These are phyloP conservation scores for Parotocinclus haroldoi DNA, from an alignment of 2,797 vertebrate species.

Conservation along the genomic window DNA sequence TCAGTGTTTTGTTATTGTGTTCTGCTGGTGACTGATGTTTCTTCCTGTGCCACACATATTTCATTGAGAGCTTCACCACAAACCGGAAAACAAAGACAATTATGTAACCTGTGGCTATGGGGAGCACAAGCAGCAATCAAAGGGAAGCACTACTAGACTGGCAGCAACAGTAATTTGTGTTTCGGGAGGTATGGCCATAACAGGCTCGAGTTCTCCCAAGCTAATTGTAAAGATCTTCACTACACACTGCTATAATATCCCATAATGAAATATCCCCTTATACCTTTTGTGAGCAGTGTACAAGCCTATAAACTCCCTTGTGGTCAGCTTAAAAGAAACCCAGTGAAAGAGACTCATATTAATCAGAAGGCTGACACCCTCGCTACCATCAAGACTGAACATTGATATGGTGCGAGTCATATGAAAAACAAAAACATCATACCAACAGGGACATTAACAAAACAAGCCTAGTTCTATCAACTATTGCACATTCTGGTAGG, in stretches of 20 bases:
- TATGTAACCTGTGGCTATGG: slow-evolving; percentile 28
- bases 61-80: not conserved
- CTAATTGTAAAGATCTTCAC: too few species aligned
- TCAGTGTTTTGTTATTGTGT: slow-evolving; percentile 26
- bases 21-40: slow-evolving; percentile 31
- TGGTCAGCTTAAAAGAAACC: too few species aligned
- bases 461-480: too few species aligned
- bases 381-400: not conserved
- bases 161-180: not conserved
- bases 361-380: too few species aligned
- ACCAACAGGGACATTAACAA: not conserved
- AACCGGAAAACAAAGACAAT: slow-evolving; percentile 23
- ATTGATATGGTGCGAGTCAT: not conserved
- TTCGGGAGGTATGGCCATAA: too few species aligned
- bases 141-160: not conserved
- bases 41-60: slow-evolving; percentile 17
- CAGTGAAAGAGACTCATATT: too few species aligned
- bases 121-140: not conserved
- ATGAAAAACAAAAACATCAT: slow-evolving; percentile 16
- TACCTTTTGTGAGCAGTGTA: too few species aligned
- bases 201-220: not conserved
- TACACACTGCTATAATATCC: too few species aligned
- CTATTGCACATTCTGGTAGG: too few species aligned
- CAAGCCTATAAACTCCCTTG: too few species aligned
- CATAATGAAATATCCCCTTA: too few species aligned